These are phyloP conservation scores for Varanus komodoensis DNA, from an alignment of 2,113 vertebrate genomes.

Conservation along the genomic window DNA sequence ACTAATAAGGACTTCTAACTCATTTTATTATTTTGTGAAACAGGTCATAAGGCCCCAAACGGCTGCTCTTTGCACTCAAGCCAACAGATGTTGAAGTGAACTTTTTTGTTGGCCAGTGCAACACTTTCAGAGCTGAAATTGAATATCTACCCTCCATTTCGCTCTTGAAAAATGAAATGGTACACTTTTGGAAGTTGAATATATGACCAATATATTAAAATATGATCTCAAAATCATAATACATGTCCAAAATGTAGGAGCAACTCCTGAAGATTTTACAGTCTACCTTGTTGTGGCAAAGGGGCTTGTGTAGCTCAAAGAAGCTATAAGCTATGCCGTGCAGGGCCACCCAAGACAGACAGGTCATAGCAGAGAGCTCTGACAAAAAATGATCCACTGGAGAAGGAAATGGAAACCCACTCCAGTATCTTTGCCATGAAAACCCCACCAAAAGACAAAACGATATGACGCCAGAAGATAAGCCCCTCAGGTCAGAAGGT, in stretches of 20 bases:
- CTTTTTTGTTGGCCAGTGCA: neutral
- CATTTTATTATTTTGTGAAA: neutral
- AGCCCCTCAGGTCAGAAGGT: no score
- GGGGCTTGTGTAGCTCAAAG: no score
- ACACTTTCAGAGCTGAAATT: neutral
- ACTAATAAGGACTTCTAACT: neutral
- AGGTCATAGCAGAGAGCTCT: no score
- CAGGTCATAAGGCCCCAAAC: neutral
- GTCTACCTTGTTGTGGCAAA: no score
- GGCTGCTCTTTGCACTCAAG: neutral
- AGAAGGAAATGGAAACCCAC: no score
- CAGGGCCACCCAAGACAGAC: no score
- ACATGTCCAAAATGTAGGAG: neutral
- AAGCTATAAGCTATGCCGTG: no score
- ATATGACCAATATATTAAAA: neutral
- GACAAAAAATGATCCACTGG: no score
- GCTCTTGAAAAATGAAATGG: neutral
- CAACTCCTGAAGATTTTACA: no score
- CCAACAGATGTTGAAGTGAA: neutral
- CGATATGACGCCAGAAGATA: no score
- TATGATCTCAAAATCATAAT: neutral
- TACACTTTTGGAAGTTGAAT: neutral
- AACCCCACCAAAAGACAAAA: no score
- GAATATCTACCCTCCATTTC: neutral
- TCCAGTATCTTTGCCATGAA: no score